Conservation (phyloP, 1,140 invertebrate genomes). For the Sesamia nonagrioides region DNA sequence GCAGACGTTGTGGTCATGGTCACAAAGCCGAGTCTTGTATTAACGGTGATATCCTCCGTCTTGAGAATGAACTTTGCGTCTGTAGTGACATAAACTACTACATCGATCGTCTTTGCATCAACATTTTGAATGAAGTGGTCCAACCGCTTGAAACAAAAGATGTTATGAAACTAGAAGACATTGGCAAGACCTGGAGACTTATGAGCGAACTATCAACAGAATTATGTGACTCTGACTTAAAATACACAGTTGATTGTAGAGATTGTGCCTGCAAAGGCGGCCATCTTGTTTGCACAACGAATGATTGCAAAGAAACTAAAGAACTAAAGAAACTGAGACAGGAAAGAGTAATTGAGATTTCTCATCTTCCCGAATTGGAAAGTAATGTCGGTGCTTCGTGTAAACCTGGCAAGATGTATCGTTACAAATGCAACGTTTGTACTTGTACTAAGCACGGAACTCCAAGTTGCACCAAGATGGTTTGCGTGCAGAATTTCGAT, state of each 20-base stretch:
- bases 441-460: slow-evolving; percentile 64
- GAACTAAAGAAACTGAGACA: slow-evolving; percentile 5
- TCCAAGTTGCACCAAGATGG: slow-evolving; percentile 73
- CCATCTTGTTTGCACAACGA: slow-evolving; percentile 73
- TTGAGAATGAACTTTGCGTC: slow-evolving; percentile 59
- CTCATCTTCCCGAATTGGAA: slow-evolving; percentile 52
- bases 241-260: slow-evolving; percentile 78
- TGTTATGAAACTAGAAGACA: slow-evolving; percentile 48
- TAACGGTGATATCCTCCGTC: slow-evolving; percentile 62
- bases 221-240: not conserved
- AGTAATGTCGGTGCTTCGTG: slow-evolving; percentile 56
- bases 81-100: slow-evolving; percentile 67
- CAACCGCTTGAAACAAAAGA: slow-evolving; percentile 53
- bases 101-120: slow-evolving; percentile 63
- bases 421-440: slow-evolving; percentile 78
- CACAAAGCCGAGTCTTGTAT: slow-evolving; percentile 62
- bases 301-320: slow-evolving; percentile 45
- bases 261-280: slow-evolving; percentile 71
- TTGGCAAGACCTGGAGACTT: slow-evolving; percentile 44
- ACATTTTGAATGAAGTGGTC: slow-evolving; percentile 49
- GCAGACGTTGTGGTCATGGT: slow-evolving; percentile 55
- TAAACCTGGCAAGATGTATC: slow-evolving; percentile 70
- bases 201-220: not conserved
- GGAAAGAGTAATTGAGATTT: slow-evolving; percentile 3
- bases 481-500: slow-evolving; percentile 62